Conservation (phyloP, 2,888 invertebrate genomes). For the Synanthedon formicaeformis region DNA sequence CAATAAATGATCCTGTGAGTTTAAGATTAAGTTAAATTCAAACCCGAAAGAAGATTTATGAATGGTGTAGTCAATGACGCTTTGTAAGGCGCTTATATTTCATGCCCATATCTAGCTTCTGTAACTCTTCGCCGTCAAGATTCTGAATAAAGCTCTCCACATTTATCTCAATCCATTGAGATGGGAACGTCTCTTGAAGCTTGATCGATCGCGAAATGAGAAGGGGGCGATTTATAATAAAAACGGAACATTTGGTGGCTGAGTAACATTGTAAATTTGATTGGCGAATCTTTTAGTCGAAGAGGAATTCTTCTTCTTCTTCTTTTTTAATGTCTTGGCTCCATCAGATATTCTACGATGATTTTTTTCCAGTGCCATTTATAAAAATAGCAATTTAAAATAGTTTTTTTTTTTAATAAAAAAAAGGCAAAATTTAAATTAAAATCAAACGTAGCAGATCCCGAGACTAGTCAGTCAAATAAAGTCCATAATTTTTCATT, state of each 20-base stretch:
- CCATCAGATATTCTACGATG: too few species aligned
- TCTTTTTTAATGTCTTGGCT: too few species aligned
- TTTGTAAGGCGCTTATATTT: not conserved
- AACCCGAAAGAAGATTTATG: not conserved
- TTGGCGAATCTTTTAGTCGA: not conserved
- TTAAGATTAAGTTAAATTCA: not conserved
- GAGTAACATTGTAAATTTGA: not conserved
- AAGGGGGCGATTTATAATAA: conserved; percentile 36
- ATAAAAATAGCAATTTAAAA: too few species aligned
- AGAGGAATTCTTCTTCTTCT: not conserved
- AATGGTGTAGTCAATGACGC: not conserved
- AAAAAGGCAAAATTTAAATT: too few species aligned
- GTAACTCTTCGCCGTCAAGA: not conserved
- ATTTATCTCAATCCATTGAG: conserved; percentile 47
- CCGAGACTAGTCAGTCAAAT: too few species aligned
- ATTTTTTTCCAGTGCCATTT: too few species aligned
- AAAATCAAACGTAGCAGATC: too few species aligned
- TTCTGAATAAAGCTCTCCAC: conserved; percentile 21
- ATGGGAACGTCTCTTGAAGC: conserved; percentile 25
- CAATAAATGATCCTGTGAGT: too few species aligned
- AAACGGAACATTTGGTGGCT: conserved; percentile 14
- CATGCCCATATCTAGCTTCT: not conserved
- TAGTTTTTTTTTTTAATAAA: too few species aligned
- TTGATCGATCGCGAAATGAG: conserved; percentile 38
- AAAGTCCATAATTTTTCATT: too few species aligned